Percentiles rank a stretch among this genome's conserved stretches.
These are phyloP conservation scores for Larimichthys crocea DNA, from an alignment of 2,113 vertebrate species.

Conservation along the genomic window DNA sequence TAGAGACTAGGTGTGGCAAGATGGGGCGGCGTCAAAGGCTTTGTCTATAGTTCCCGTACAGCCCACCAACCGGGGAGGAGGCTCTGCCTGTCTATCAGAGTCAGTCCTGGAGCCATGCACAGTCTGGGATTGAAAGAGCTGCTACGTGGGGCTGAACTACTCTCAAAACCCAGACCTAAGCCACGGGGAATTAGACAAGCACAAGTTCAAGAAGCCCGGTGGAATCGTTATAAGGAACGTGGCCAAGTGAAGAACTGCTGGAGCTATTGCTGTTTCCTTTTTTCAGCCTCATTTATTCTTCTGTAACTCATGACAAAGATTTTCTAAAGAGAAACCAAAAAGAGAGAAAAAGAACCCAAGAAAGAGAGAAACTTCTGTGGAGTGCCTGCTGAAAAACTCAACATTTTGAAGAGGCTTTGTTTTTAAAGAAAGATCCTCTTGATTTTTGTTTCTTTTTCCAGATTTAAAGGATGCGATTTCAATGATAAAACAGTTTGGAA, in stretches of 20 bases:
- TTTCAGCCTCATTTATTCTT: constrained; percentile 16
- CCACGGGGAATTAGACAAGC: constrained; percentile 54
- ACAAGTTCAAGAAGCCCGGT: constrained; percentile 55
- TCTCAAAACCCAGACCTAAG: constrained; percentile 39
- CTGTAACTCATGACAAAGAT: constrained; percentile 32
- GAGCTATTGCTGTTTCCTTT: constrained; percentile 26
- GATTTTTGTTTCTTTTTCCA: constrained; percentile 12
- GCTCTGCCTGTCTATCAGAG: constrained; percentile 59
- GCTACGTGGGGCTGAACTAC: constrained; percentile 56
- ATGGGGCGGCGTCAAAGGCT: constrained; percentile 82
- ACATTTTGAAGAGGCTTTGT: constrained; percentile 31
- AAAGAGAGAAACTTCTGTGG: constrained; percentile 27
- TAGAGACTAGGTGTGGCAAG: constrained; percentile 84
- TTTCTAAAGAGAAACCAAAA: constrained; percentile 23
- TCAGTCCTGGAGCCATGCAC: constrained; percentile 57
- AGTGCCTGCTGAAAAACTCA: constrained; percentile 33
- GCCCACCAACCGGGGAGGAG: constrained; percentile 73
- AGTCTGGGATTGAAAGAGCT: constrained; percentile 69
- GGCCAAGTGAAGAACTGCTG: constrained; percentile 37
- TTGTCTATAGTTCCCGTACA: constrained; percentile 79
- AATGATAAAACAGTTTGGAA: constrained; percentile 78
- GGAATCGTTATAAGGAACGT: constrained; percentile 37
- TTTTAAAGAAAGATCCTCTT: constrained; percentile 30
- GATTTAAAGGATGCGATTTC: constrained; percentile 69
- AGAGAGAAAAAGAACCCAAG: not conserved